Conservation (phyloP, 1,140 invertebrate species). For the Telenomus remus region DNA sequence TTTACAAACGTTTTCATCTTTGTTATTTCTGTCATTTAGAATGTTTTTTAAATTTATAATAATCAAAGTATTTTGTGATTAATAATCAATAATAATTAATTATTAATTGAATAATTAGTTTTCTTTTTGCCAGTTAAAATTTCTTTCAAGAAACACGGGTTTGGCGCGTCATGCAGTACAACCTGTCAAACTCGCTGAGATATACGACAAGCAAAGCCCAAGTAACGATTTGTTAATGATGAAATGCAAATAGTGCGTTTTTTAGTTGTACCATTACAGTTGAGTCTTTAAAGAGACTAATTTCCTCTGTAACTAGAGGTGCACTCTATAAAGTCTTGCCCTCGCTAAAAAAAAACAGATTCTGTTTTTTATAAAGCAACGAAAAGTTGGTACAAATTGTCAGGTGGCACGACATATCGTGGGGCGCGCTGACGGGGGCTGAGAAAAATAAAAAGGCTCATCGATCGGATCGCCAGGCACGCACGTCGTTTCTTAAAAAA, state of each 20-base stretch:
- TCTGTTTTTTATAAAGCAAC: constrained; percentile 35
- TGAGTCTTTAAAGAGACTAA: constrained; percentile 52
- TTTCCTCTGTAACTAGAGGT: constrained; percentile 48
- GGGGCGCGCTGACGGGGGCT: constrained; percentile 34
- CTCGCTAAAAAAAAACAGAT: constrained; percentile 36
- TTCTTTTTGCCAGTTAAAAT: background rate
- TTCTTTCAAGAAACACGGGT: too few species aligned
- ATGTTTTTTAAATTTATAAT: too few species aligned
- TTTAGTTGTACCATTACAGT: constrained; percentile 27
- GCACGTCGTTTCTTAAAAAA: constrained; percentile 60
- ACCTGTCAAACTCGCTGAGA: too few species aligned
- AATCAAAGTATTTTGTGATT: too few species aligned
- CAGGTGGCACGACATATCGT: constrained; percentile 61
- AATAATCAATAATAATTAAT: too few species aligned
- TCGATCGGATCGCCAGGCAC: constrained; percentile 61
- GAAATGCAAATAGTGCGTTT: constrained; percentile 55
- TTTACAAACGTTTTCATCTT: too few species aligned
- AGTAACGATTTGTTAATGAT: constrained; percentile 21
- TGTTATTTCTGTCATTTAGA: too few species aligned
- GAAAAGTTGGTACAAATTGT: constrained; percentile 63
- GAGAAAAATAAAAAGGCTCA: constrained; percentile 61
- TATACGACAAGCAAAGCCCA: background rate
- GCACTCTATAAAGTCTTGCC: constrained; percentile 37
- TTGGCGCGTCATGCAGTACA: too few species aligned
- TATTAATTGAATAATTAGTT: too few species aligned